A percentile compares a stretch with the other conserved stretches of the same genome.
Evolutionary conservation across 2,888 invertebrate species (phyloP).

Genomic region (Ormyrus thymus): DNA sequence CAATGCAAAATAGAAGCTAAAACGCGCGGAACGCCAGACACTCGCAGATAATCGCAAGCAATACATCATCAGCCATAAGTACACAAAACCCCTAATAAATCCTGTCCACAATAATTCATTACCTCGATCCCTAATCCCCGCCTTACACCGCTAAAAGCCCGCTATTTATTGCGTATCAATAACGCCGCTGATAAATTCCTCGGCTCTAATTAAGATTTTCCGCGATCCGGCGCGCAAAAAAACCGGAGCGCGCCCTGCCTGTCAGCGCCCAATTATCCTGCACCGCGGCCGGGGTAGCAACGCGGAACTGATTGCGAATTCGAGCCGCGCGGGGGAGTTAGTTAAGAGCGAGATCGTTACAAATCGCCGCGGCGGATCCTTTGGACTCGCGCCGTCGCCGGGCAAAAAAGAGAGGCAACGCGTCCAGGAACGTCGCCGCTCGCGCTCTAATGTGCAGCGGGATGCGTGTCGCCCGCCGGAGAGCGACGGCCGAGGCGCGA

Average conservation of each 20-base stretch:
- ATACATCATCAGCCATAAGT: no score
- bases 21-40: no score
- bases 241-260: not conserved
- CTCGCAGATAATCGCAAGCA: no score
- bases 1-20: no score
- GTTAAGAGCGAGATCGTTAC: constrained; percentile 32
- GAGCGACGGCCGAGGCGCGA: constrained; percentile 7
- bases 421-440: constrained; percentile 57
- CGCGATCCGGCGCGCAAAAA: no score
- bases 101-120: no score
- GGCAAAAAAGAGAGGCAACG: not conserved
- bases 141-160: no score
- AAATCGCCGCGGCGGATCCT: constrained; percentile 14
- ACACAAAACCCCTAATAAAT: no score
- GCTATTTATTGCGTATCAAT: no score
- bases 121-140: no score
- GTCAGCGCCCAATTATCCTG: constrained; percentile 26
- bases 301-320: not conserved
- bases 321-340: constrained; percentile 10
- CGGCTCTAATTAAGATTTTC: constrained; percentile 18
- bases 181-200: not conserved
- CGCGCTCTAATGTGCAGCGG: constrained; percentile 39
- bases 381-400: not conserved
- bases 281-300: no score
- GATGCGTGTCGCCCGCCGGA: not conserved